Conservation (phyloP, 2,113 vertebrate genomes). For the Calidris pygmaea region DNA sequence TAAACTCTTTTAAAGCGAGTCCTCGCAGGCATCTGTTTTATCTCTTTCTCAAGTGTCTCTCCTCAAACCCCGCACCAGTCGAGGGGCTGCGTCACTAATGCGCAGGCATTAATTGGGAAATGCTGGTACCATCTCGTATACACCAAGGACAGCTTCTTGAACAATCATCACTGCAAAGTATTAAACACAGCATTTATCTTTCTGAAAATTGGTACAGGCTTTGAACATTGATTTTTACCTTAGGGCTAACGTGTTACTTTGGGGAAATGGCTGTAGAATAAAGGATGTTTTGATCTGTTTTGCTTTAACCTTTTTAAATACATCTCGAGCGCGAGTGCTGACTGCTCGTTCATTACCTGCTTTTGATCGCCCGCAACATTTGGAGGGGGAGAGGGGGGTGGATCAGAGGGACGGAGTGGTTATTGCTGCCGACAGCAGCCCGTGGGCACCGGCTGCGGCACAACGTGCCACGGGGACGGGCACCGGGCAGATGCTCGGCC, state of each 20-base stretch:
- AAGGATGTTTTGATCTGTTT: constrained; percentile 65
- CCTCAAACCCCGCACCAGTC: not conserved
- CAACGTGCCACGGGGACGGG: accelerated
- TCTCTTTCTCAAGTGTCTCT: not conserved
- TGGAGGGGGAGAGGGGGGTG: not conserved
- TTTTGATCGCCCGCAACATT: not conserved
- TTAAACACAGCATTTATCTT: constrained; percentile 50
- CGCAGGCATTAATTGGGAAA: not conserved
- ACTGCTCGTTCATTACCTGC: not conserved
- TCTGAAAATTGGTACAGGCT: constrained; percentile 52
- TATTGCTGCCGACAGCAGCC: not conserved
- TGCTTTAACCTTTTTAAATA: constrained; percentile 52
- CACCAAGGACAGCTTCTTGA: not conserved
- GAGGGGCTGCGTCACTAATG: not conserved
- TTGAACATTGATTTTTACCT: constrained; percentile 65
- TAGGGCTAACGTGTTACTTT: constrained; percentile 40
- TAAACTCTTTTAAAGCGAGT: not conserved
- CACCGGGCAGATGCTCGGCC: not conserved
- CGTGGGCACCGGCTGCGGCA: accelerated
- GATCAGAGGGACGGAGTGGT: not conserved
- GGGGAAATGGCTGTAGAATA: constrained; percentile 37
- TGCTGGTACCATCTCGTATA: accelerated
- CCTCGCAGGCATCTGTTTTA: not conserved
- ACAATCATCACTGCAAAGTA: not conserved
- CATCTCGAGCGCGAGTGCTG: constrained; percentile 1